A percentile compares a stretch with the other conserved stretches of the same genome.
Evolutionary conservation across 2,797 vertebrate genomes (phyloP).

Genomic region (Morus bassanus): DNA sequence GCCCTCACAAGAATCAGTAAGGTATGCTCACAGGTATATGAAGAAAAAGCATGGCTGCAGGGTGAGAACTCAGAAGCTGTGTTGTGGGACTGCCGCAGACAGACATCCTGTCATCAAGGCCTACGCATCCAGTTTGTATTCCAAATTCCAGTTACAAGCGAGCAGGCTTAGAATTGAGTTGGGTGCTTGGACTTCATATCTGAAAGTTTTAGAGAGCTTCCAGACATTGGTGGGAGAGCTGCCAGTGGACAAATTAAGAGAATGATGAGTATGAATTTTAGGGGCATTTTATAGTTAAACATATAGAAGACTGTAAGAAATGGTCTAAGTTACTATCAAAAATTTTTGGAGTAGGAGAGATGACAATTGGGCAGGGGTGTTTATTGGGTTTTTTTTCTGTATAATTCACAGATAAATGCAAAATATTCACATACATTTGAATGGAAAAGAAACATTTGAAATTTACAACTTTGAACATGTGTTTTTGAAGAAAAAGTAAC

Average conservation of each 20-base stretch:
- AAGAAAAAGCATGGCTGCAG: neutral
- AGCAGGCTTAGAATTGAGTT: neutral
- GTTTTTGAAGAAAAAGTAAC: neutral
- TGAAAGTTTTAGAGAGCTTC: neutral
- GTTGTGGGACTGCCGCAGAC: too few relatives aligned
- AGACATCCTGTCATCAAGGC: neutral
- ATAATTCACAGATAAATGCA: neutral
- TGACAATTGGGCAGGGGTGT: neutral
- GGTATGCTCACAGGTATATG: neutral
- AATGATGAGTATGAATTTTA: neutral
- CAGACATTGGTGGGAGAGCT: neutral
- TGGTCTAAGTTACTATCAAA: neutral
- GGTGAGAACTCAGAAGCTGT: neutral
- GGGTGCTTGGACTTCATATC: neutral
- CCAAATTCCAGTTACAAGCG: neutral
- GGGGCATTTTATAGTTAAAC: neutral
- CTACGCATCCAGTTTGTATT: neutral
- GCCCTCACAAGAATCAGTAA: neutral
- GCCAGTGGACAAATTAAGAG: neutral
- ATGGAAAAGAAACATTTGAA: neutral
- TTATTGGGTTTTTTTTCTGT: neutral
- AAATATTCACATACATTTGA: neutral
- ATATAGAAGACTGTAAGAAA: neutral
- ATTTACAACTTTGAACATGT: neutral
- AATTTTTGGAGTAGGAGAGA: neutral